Base-by-base conservation (phyloP, 2,888 invertebrate genomes). In the Tachina fera region DNA sequence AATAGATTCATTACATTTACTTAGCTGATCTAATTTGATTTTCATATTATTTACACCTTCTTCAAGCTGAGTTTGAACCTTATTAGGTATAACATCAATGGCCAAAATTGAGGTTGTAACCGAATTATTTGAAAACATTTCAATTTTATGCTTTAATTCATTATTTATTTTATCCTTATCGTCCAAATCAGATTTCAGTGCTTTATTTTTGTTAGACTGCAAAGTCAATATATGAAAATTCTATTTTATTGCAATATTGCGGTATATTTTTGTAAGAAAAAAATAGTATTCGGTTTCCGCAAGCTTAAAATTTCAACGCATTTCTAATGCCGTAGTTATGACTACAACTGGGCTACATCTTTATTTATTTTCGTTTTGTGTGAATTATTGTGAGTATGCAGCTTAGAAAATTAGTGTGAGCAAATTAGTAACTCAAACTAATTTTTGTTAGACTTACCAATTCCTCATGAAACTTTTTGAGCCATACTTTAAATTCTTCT, bases 1-100 rank as follows among this genome's bases (percentile, higher is more conserved):
- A 13, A 80, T 63, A 9, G 67, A 22, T 47, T 72, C 49, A 39
- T 63, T 80, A 31, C 41, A 61, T n/a, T 68, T 80, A 3, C 16
- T 22, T 45, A 83, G 43, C 68, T 80, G 79, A 10, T 68, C 56
- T 1, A 51, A 60, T 68, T 76, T 83, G 9, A n/a, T 56, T 72
- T 53, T 72, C n/a, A 86, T 56, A 16, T 72, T 31, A 11, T 31
- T 43, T n/a, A 76, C 19, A 72, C 9, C 41, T n/a, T 4, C 19
- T 45, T 53, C 63, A 43, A 77, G 11, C 41, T 53, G 31, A 3
- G n/a, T 19, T 22, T 45, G 56, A 1, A 56, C 10, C 45, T 63
- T 45, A 60, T n/a, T 49, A 4, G 60, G 45, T 41, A 80, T 53
- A 9, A 19, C n/a, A 53, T 71, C 58, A 61, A 16, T 47, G n/a